Percentiles rank a stretch among this genome's conserved stretches.
Evolutionary conservation across 2,888 invertebrate species (phyloP).

Genomic region (Rhamphomyia laevipes): DNA sequence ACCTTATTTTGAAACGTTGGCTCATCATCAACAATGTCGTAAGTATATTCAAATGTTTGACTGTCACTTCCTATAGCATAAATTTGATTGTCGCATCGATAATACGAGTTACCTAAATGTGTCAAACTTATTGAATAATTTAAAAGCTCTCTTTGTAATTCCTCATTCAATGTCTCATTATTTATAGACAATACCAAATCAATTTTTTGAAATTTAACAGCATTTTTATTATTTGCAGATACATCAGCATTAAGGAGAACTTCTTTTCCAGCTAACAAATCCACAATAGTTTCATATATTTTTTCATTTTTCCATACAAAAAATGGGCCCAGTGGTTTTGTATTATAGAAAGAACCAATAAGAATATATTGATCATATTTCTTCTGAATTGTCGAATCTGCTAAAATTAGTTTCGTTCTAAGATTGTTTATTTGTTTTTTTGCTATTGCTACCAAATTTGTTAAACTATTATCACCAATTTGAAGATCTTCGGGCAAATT

Average conservation of each 20-base stretch:
- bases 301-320: not conserved
- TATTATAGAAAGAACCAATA: not conserved
- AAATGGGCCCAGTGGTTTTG: not conserved
- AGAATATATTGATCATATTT: not conserved
- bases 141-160: not conserved
- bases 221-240: not conserved
- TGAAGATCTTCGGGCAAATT: not conserved
- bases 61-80: not conserved
- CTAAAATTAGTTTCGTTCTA: not conserved
- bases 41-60: not conserved
- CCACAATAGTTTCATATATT: not conserved
- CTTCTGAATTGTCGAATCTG: not conserved
- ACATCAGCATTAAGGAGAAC: not conserved
- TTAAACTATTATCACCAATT: not conserved
- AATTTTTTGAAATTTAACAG: not conserved
- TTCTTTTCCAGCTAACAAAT: not conserved
- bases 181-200: not conserved
- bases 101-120: not conserved
- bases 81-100: not conserved
- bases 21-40: not conserved
- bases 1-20: not conserved
- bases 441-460: not conserved
- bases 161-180: not conserved
- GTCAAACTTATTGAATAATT: not conserved
- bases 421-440: not conserved